Conservation (phyloP, 2,888 invertebrate genomes). For the Drosophila paramelanica region DNA sequence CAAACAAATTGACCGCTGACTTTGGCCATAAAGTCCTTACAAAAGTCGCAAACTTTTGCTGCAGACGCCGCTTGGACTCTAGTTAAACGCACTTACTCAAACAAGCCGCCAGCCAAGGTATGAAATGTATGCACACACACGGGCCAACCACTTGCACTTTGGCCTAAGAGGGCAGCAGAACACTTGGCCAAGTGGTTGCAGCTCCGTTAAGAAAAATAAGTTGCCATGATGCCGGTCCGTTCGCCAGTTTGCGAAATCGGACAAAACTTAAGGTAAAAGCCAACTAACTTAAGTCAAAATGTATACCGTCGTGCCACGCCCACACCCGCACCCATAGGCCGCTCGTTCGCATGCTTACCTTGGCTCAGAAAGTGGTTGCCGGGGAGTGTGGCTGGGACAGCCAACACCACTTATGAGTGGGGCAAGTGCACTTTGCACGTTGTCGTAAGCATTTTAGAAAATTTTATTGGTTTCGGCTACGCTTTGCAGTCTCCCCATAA, state of each 20-base stretch:
- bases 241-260: constrained; percentile 56
- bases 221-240: constrained; percentile 44
- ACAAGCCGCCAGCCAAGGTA: constrained; percentile 29
- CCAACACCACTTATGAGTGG: constrained; percentile 46
- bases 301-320: constrained; percentile 44
- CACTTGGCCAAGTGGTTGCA: constrained; percentile 53
- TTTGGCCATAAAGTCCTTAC: constrained; percentile 44
- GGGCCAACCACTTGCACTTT: constrained; percentile 24
- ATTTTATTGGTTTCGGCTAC: constrained; percentile 77
- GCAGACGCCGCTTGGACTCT: constrained; percentile 32
- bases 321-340: constrained; percentile 29
- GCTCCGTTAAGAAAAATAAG: constrained; percentile 62
- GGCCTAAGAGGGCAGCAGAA: constrained; percentile 28
- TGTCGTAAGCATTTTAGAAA: constrained; percentile 74
- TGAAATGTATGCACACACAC: constrained; percentile 59
- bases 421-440: constrained; percentile 75
- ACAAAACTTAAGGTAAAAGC: constrained; percentile 67
- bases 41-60: constrained; percentile 49
- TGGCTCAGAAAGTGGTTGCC: background rate
- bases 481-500: constrained; percentile 66
- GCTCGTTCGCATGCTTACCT: constrained; percentile 14
- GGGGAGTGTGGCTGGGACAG: background rate
- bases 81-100: constrained; percentile 54
- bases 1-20: constrained; percentile 77
- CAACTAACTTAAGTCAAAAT: constrained; percentile 70